Evolutionary conservation across 2,888 invertebrate species (phyloP), one percentile per base, ranked within the genome.

Genomic region (Cyrtodaria siliqua): DNA sequence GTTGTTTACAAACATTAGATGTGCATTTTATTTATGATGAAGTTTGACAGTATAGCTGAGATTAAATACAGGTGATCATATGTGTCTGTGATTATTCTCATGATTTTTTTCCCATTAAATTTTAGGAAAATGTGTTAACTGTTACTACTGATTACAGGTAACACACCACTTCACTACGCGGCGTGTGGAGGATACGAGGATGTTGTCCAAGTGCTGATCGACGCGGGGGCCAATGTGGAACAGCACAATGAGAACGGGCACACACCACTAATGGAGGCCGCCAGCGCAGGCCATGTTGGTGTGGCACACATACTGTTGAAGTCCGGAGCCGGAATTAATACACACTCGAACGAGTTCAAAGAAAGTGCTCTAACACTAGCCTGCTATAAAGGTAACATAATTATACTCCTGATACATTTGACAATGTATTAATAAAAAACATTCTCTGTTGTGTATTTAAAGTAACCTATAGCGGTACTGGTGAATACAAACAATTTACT

Each of bases 181-280:
- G 92, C 92, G 14, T 92, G 92, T 84, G 92, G 91, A 55, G 92
- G 92, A 2, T 91, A 91, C 81, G 96, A 96, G 91, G 97, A 97
- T 87, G 97, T 98, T 85, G 98, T 98, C 18, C 95, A 96, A 92
- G 96, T 96, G 84, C 94, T 99, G 86, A 95, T 99, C 66, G 96
- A 97, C 90, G 96, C 96, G 92, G 97, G 97, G 82, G 98, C 98
- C 89, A 97, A 98, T 93, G 97, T 99, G 47, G 98, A 99, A 94
- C 98, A 98, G 94, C 98, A 99, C 94, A 99, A 99, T 94, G 99
- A 99, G 94, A 99, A 99, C 94, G 99, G 99, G 3, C 99, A 99
- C 94, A 99, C 99, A 74, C 99, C 99, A 53, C 90, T 94, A 73
- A 94, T 94, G 94, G 94, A 94, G 84, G 94, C 93, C 12, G 92